Base-by-base conservation (phyloP, 1,140 invertebrate species). In the Cyclargus thomasi region DNA sequence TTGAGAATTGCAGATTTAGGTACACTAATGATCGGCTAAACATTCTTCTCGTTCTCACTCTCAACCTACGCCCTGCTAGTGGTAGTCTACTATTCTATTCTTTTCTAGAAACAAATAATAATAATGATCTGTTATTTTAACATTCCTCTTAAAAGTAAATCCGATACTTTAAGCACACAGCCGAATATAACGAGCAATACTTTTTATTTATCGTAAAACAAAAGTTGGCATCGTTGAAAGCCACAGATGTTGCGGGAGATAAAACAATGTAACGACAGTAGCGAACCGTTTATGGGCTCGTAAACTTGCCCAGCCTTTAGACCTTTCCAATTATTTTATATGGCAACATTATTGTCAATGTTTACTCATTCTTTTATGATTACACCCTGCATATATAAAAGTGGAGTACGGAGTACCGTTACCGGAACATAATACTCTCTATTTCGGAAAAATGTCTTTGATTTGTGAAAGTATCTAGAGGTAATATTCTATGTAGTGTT, bases 221-320 rank as follows among this genome's bases (percentile, higher is more conserved):
- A 59, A 59, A 59, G 55, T 59, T 20, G 55, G 53, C n/a, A 17
- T 59, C 6, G 11, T 18, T 20, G 18, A 59, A 21, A 59, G 55
- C 18, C 55, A 59, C 55, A 59, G 55, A 59, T 59, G 55, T 59
- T n/a, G 47, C 47, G 53, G 18, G 18, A 59, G 55, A 20, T 20
- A 20, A 73, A 70, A 73, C 73, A 77, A 73, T 71, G 71, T 77
- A 72, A 66, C 68, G 53, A 29, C 66, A 67, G 71, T 69, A 69
- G 67, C 67, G 65, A 70, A 63, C 71, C 65, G 63, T 78, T 77
- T 76, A 78, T 73, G 69, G 53, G 68, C 67, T 72, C 76, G 35
- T 80, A 78, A 78, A 78, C 70, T 70, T 72, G 65, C 64, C 47
- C 67, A 64, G 67, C 39, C 65, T 65, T 62, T 62, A 57, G 70